A percentile compares a stretch with the other conserved stretches of the same genome.
phyloP scores from a whole-genome alignment of 2,797 vertebrate genomes.

The Petrocephalus sullivani region DNA sequence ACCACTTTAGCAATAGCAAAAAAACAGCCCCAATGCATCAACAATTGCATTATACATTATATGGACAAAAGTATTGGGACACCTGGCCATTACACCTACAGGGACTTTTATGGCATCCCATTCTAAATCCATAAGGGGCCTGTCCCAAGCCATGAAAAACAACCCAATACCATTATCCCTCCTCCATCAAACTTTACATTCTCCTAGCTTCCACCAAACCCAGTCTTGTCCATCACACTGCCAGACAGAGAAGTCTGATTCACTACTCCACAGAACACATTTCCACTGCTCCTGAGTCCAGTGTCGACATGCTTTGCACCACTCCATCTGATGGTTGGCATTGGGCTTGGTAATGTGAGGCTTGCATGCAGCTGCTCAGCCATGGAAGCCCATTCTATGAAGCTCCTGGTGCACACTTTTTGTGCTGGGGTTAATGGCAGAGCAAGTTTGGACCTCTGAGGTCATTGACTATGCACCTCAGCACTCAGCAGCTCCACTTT shows the following conservation, averaged over 20 bases:
- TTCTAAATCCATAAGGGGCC: not conserved
- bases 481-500: not conserved
- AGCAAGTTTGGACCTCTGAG: not conserved
- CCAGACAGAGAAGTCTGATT: not conserved
- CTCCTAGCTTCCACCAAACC: not conserved
- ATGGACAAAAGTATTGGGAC: not conserved
- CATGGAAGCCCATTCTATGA: not conserved
- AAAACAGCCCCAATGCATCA: not conserved
- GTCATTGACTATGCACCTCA: not conserved
- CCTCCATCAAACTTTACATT: too few species aligned
- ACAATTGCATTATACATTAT: not conserved
- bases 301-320: too few species aligned
- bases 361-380: too few species aligned
- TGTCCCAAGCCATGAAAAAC: too few species aligned
- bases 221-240: not conserved
- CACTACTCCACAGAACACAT: too few species aligned
- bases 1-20: not conserved
- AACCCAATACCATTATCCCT: too few species aligned
- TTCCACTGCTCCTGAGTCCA: too few species aligned
- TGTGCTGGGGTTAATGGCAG: not conserved
- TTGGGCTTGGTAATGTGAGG: too few species aligned
- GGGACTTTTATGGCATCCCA: not conserved
- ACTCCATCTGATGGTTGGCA: too few species aligned
- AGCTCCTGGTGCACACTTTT: not conserved
- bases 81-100: not conserved